Base-by-base conservation (phyloP, 2,113 vertebrate genomes). In the Poecilia latipinna region DNA sequence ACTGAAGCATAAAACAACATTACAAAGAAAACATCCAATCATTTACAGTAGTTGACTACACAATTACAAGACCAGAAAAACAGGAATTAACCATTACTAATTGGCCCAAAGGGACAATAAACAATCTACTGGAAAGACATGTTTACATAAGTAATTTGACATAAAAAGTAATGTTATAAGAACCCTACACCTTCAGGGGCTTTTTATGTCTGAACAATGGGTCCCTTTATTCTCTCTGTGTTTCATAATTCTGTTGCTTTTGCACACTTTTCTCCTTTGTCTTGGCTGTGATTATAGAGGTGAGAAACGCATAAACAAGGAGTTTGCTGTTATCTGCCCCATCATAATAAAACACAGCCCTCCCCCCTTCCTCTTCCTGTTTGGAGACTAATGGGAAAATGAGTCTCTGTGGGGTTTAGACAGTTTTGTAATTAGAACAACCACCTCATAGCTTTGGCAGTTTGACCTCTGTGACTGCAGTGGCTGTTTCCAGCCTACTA, bases 291-390 rank as follows among this genome's bases (percentile, higher is more conserved):
- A 83, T 88, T 89, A 83, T 22, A 72, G 85, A 92, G 86, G 92
- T 86, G 92, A 92, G 86, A 93, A 89, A 84, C 72, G 4, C 74
- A 79, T 86, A 90, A 93, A 90, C 90, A 93, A 86, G 76, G 44
- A 66, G 12, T 71, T 73, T 57, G 83, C 84, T 88, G 85, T 90
- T 92, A 92, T 92, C 91, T 79, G 82, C 65, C 51, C 79, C 44
- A 89, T 90, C 87, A 17, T 88, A 91, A 86, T 92, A 91, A 91
- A 92, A 89, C 86, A 83, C 71, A 69, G 87, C 65, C 88, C 29
- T 79, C 88, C 84, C 87, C 87, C 80, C 84, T 88, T 87, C 88
- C 89, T 79, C 79, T 92, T 92, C 90, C 91, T 92, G 90, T 92
- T 90, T 88, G 29, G 62, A 19, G 83, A 74, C 73, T 91, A 89